phyloP scores from a whole-genome alignment of 2,797 vertebrate genomes.

The Catostomus latipinnis region DNA sequence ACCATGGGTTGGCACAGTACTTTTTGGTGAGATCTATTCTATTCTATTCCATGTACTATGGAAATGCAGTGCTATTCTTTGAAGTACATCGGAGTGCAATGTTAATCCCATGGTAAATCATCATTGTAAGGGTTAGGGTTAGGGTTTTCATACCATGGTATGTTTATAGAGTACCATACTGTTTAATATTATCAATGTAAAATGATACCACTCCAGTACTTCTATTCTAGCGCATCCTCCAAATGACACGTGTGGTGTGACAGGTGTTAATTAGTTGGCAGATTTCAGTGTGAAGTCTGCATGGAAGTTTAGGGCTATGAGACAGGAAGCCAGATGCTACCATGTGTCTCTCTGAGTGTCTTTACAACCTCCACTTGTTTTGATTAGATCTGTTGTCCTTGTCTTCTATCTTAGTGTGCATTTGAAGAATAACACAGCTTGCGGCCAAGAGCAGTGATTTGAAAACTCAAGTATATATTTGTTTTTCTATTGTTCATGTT shows the following conservation, averaged over 20 bases:
- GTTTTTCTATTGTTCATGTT: too few species aligned
- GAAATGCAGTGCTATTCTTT: not conserved
- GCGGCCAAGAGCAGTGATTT: not conserved
- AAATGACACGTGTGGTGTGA: constrained; percentile 22
- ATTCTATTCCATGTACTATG: too few species aligned
- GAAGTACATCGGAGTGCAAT: too few species aligned
- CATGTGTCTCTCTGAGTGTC: constrained; percentile 33
- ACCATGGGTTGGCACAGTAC: not conserved
- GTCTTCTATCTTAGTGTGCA: not conserved
- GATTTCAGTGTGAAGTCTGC: constrained; percentile 20
- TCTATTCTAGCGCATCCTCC: not conserved
- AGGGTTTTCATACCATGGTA: not conserved
- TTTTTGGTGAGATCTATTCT: too few species aligned
- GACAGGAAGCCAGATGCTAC: constrained; percentile 31
- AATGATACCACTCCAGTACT: not conserved
- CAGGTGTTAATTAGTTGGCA: constrained; percentile 53
- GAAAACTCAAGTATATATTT: too few species aligned
- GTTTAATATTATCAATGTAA: not conserved
- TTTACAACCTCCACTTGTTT: constrained; percentile 39
- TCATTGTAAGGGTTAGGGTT: too few species aligned
- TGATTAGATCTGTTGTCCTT: constrained; percentile 36
- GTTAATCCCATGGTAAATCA: too few species aligned
- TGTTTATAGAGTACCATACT: not conserved
- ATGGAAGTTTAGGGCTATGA: constrained; percentile 33
- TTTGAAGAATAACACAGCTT: not conserved